Evolutionary conservation across 2,797 vertebrate species (phyloP).

Genomic region (Sparidentex hasta): DNA sequence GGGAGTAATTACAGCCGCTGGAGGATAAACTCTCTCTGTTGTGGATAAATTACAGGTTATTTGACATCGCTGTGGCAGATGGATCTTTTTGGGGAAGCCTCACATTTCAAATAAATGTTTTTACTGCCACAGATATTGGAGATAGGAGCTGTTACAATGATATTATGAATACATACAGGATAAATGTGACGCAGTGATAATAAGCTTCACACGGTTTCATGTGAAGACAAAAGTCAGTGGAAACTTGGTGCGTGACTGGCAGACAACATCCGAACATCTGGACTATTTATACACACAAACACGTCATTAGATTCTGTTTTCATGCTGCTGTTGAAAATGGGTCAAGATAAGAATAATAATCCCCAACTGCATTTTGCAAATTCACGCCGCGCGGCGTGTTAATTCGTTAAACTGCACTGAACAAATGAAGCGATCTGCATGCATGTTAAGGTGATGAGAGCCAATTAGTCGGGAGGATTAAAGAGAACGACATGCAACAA

Average conservation of each 20-base stretch:
- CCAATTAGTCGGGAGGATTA: not conserved
- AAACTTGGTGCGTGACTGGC: slow-evolving; percentile 26
- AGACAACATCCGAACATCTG: not conserved
- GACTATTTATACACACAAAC: slow-evolving; percentile 20
- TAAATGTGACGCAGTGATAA: not conserved
- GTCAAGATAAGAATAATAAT: not conserved
- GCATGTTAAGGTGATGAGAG: not conserved
- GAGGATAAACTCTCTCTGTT: slow-evolving; percentile 10
- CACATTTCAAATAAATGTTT: not conserved
- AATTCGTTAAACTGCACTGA: not conserved
- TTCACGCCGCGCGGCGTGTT: not conserved
- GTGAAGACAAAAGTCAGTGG: not conserved
- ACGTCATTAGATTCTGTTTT: slow-evolving; percentile 12
- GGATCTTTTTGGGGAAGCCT: not conserved
- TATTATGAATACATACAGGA: not conserved
- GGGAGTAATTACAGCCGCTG: slow-evolving; percentile 19
- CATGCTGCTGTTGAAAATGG: slow-evolving; percentile 3
- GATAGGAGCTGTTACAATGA: not conserved
- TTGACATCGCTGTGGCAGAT: slow-evolving; percentile 9
- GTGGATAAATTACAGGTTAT: slow-evolving; percentile 34
- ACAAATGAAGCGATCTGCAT: not conserved
- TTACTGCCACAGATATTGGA: not conserved
- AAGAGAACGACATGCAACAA: not conserved
- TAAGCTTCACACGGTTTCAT: not conserved
- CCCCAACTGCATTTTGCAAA: not conserved